Evolutionary conservation across 2,797 vertebrate species (phyloP).

Genomic region (Lagorchestes hirsutus): DNA sequence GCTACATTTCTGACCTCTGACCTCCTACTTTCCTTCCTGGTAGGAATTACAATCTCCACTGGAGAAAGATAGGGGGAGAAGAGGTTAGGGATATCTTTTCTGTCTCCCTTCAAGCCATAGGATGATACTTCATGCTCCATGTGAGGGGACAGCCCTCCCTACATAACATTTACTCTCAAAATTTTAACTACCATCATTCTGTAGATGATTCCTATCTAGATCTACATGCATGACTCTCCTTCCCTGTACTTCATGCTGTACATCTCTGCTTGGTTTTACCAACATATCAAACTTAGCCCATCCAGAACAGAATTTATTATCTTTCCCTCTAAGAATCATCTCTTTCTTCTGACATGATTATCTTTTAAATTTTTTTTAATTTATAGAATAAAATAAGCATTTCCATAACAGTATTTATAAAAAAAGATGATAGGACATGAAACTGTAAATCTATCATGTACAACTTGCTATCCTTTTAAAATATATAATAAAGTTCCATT

Average conservation of each 20-base stretch:
- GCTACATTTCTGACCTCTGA: too few species aligned
- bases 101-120: neutral
- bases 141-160: too few species aligned
- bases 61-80: too few species aligned
- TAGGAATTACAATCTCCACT: too few species aligned
- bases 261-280: neutral
- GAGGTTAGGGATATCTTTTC: neutral
- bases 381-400: too few species aligned
- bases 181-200: neutral
- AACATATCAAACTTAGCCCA: neutral
- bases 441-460: too few species aligned
- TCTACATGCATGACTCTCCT: neutral
- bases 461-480: too few species aligned
- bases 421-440: too few species aligned
- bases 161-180: neutral
- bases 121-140: neutral
- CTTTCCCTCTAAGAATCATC: neutral
- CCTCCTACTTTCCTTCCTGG: too few species aligned
- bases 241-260: neutral
- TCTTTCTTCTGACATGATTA: neutral
- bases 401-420: too few species aligned
- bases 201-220: neutral
- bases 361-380: neutral
- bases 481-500: too few species aligned
- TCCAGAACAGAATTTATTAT: neutral